Conservation (phyloP, 2,797 vertebrate genomes). For the Ptychadena robeensis region DNA sequence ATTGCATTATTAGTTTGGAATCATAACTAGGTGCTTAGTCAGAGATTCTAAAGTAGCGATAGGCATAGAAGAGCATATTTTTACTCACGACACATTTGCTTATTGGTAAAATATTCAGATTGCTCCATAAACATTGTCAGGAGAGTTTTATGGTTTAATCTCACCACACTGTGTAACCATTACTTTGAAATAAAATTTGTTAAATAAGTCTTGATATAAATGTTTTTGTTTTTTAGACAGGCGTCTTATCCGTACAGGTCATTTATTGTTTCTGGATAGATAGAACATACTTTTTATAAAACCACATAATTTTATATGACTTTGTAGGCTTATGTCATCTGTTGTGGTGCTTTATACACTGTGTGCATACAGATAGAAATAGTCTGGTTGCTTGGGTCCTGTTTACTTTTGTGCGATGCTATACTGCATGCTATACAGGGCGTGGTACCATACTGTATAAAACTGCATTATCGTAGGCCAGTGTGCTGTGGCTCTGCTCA, state of each 20-base stretch:
- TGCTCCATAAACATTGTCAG: neutral
- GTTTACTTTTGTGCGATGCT: too few relatives aligned
- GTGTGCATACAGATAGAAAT: neutral
- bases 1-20: neutral
- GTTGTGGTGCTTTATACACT: neutral
- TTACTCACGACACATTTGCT: neutral
- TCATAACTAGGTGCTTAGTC: neutral
- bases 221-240: neutral
- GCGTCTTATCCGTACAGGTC: too few relatives aligned
- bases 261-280: too few relatives aligned
- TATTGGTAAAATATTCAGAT: neutral
- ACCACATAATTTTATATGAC: too few relatives aligned
- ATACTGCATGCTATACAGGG: too few relatives aligned
- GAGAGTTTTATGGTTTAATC: neutral
- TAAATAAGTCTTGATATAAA: neutral
- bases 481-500: too few relatives aligned
- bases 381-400: too few relatives aligned
- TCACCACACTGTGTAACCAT: neutral
- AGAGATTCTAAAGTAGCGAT: neutral
- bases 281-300: too few relatives aligned
- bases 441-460: too few relatives aligned
- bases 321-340: too few relatives aligned
- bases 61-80: neutral
- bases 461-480: too few relatives aligned
- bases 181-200: neutral